Base-by-base conservation (phyloP, 2,113 vertebrate species). In the Laterallus jamaicensis region DNA sequence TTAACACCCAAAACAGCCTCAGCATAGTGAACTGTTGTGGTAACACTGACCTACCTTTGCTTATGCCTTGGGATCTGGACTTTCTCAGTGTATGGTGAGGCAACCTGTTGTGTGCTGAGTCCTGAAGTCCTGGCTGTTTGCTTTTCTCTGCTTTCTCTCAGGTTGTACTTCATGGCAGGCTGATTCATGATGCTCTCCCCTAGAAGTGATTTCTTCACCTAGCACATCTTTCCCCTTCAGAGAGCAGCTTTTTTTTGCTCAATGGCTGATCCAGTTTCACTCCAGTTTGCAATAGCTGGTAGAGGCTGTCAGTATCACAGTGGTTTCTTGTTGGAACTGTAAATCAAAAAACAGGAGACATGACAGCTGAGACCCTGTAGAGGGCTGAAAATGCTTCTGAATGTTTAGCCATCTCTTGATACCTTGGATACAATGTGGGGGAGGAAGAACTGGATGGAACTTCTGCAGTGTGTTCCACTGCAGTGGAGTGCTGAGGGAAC, bases 51-150 rank as follows among this genome's bases (percentile, higher is more conserved):
- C 88, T 74, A 49, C 40, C 81, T 93, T 68, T 83, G 60, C 83
- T 88, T 86, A 62, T 84, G 44, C 74, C 37, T 44, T 40, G 69
- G 69, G 40, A 81, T 96, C 95, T 94, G 95, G 95, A 86, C 76
- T 95, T 92, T 91, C 54, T 96, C 93, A 75, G 32, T 76, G 39
- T 62, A 28, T 84, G 28, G 8, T 31, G 60, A 95, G 60, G 58
- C 39, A 75, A 15, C 39, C 31, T 88, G 8, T 70, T 91, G 64
- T 79, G 39, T 75, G 60, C 88, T 67, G 76, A 86, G 70, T 9
- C 64, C n/a, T 40, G n/a, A 40, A 2, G 7, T 81, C 54, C 77
- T 88, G 50, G 18, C 64, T 69, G 56, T 39, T 64, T 92, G 76
- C 55, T 81, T 50, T 81, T 71, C 73, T 86, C 47, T 91, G 50